Percentiles rank a stretch among this genome's conserved stretches.
These are phyloP conservation scores for Xiphophorus birchmanni DNA, from an alignment of 2,797 vertebrate genomes.

Conservation along the genomic window DNA sequence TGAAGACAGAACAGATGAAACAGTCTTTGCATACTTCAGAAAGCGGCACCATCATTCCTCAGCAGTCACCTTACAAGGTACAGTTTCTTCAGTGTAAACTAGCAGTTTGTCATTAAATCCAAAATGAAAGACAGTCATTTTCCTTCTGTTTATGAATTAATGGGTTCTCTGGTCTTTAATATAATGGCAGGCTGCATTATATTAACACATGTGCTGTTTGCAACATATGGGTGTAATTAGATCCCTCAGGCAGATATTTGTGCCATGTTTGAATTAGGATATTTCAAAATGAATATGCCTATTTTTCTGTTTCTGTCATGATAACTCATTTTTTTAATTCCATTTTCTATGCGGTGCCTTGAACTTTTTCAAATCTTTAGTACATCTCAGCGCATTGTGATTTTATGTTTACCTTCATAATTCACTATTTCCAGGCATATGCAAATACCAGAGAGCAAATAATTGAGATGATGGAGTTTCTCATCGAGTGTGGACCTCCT, in stretches of 20 bases:
- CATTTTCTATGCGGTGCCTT: not conserved
- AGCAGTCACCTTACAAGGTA: slow-evolving; percentile 92
- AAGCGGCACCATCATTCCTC: slow-evolving; percentile 86
- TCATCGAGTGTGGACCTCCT: slow-evolving; percentile 90
- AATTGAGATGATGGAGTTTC: slow-evolving; percentile 97
- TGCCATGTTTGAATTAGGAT: not conserved
- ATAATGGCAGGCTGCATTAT: not conserved
- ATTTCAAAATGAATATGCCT: not conserved
- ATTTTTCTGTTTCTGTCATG: not conserved
- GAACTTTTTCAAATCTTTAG: not conserved
- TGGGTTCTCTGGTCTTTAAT: not conserved
- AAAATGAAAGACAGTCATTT: not conserved
- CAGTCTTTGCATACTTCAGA: slow-evolving; percentile 93
- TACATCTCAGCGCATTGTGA: not conserved
- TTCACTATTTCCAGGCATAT: slow-evolving; percentile 80
- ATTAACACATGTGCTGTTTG: not conserved
- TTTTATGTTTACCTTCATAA: not conserved
- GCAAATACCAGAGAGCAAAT: slow-evolving; percentile 92
- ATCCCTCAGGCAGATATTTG: not conserved
- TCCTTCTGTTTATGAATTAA: not conserved
- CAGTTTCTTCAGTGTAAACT: fast-evolving
- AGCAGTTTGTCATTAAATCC: not conserved
- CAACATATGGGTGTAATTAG: not conserved
- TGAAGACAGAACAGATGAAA: slow-evolving; percentile 95
- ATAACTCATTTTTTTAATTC: not conserved